Evolutionary conservation across 1,140 invertebrate genomes (phyloP), one percentile per base, ranked within the genome.

Genomic region (Lysiphlebus fabarum): DNA sequence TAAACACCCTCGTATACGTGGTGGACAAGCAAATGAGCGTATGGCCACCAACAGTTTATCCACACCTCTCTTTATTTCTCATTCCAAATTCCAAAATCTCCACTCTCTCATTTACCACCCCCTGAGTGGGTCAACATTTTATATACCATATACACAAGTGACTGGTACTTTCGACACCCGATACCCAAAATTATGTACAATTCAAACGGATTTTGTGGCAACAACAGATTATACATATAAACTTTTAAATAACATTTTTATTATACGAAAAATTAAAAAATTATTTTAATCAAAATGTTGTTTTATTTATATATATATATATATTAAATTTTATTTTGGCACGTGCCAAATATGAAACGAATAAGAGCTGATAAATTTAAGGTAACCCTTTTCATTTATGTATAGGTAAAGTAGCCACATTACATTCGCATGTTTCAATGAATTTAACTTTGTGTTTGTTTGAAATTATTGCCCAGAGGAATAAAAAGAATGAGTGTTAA

Each of bases 111-210:
- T 65, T 63, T 53, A 64, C 54, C 56, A 58, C 62, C 58, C 51
- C 51, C 42, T n/a, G 38, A 41, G 47, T 47, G 45, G 37, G 26
- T 57, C 17, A 36, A 53, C 50, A 44, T 26, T 45, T 38, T 7
- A n/a, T 49, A 37, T 38, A 11, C 58, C 49, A 41, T 42, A 41
- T 45, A 49, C 53, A 49, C 65, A 53, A 60, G 57, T 41, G 58
- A 64, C 61, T 61, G 54, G 57, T 67, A 65, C 67, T 70, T n/a
- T 69, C 70, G 70, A 75, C 73, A 75, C 73, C 71, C 72, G 70
- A 78, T 75, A 74, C 71, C 75, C 75, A 26, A 26, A 74, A 76
- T 77, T 76, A 77, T 73, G 74, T 76, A 76, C 76, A 78, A 76
- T 67, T 74, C 70, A 77, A 75, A 73, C 74, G 74, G 74, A 76